A percentile compares a stretch with the other conserved stretches of the same genome.
These are phyloP conservation scores for Ispidina picta DNA, from an alignment of 2,797 vertebrate genomes.

Conservation along the genomic window DNA sequence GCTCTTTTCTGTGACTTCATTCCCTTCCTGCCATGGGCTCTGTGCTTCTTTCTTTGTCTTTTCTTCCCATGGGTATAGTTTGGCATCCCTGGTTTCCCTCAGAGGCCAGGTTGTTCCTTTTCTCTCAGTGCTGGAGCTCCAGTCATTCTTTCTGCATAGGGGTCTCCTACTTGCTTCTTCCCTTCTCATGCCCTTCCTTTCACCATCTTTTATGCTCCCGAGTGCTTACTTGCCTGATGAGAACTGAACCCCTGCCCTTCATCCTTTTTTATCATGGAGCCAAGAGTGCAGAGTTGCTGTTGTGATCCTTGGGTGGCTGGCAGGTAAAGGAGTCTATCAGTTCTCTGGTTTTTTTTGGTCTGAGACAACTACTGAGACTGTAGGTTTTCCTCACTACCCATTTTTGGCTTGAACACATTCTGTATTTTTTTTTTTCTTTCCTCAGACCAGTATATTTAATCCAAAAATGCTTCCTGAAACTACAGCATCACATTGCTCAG, in stretches of 20 bases:
- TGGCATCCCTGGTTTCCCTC: not conserved
- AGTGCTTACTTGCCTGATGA: not conserved
- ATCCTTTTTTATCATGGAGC: not conserved
- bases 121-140: not conserved
- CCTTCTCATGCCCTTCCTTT: not conserved
- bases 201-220: not conserved
- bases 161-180: not conserved
- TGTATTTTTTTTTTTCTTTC: not conserved
- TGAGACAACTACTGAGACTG: not conserved
- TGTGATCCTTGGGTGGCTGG: not conserved
- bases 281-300: not conserved
- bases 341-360: not conserved
- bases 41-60: not conserved
- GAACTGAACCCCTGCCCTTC: not conserved
- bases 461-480: not conserved
- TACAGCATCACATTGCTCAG: not conserved
- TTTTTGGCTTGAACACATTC: not conserved
- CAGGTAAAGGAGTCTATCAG: not conserved
- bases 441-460: not conserved
- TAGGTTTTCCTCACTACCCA: not conserved
- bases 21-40: not conserved
- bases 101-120: not conserved
- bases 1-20: accelerated
- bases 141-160: not conserved
- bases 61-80: not conserved